Base-by-base conservation (phyloP, 2,888 invertebrate species). In the Mimas tiliae region DNA sequence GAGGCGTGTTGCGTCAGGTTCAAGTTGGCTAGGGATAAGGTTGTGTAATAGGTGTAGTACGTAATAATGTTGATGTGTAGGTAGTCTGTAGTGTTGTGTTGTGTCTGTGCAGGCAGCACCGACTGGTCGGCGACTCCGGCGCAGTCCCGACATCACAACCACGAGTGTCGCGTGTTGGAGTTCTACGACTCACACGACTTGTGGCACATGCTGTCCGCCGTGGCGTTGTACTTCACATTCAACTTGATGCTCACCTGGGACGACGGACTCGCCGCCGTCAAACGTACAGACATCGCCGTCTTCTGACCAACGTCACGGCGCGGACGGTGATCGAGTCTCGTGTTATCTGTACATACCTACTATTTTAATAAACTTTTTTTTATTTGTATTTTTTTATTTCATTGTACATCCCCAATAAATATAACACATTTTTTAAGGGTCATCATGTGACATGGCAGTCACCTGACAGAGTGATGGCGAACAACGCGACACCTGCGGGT, bases 181-280 rank as follows among this genome's bases (percentile, higher is more conserved):
- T 98, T 98, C 89, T 98, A 97, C 88, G 98, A 98, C 89, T 94
- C 94, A 73, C 98, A 98, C 89, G 98, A 98, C 85, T 95, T 98
- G 74, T 98, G 98, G 98, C 97, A 98, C 89, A 95, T 97, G 84
- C 91, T 97, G 68, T 97, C 97, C n/a, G 96, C 97, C 14, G 93
- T 95, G 47, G 96, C 96, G 66, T 96, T 98, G 94, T 98, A 97
- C 85, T 96, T 97, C 83, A 96, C 97, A 51, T 97, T 97, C 87
- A 96, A 96, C 95, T 96, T 96, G 51, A 89, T 98, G 79, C 93
- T 98, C 70, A 96, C 97, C 0, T 94, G 98, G 86, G 98, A 98
- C 87, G 98, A 98, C 85, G 97, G 98, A 73, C 89, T 98, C 64
- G 93, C 95, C 50, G 95, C 96, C 75, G 95, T 95, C 63, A 95